These are phyloP conservation scores for Nemotelus pantherinus DNA, from an alignment of 2,888 invertebrate genomes.

Conservation along the genomic window DNA sequence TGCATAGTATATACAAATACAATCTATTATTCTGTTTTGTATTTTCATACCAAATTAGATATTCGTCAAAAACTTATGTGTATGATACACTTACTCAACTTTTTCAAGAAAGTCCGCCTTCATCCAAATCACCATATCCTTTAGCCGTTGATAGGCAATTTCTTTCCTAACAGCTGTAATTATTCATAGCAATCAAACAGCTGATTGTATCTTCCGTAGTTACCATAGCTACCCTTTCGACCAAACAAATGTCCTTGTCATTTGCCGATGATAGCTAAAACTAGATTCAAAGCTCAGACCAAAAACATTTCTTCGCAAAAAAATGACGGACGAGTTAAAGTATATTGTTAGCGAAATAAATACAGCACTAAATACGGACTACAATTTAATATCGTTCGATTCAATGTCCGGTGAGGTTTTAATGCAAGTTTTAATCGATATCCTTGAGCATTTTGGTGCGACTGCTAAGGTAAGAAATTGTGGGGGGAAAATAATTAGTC, in stretches of 20 bases:
- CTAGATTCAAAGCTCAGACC: no score
- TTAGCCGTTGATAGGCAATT: no score
- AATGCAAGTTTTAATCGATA: slow-evolving; percentile 80
- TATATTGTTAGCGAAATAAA: slow-evolving; percentile 79
- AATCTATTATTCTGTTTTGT: no score
- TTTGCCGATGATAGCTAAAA: neutral
- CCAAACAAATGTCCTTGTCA: neutral
- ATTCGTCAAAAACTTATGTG: no score
- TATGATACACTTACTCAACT: no score
- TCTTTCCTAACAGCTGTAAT: no score
- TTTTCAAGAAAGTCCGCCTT: no score
- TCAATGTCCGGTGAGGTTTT: slow-evolving; percentile 78
- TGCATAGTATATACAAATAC: no score
- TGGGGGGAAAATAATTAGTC: slow-evolving; percentile 7
- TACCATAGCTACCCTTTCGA: neutral
- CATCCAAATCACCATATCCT: no score
- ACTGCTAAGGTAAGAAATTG: slow-evolving; percentile 68
- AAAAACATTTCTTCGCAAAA: slow-evolving; percentile 37
- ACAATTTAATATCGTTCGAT: slow-evolving; percentile 87
- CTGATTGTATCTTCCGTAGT: neutral
- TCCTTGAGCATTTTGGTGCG: slow-evolving; percentile 77
- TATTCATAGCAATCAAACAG: no score
- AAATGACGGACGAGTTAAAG: slow-evolving; percentile 75
- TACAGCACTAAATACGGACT: slow-evolving; percentile 75
- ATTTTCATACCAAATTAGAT: no score